A percentile compares a stretch with the other conserved stretches of the same genome.
These are phyloP conservation scores for Lagria hirta DNA, from an alignment of 2,888 invertebrate genomes.

Conservation along the genomic window DNA sequence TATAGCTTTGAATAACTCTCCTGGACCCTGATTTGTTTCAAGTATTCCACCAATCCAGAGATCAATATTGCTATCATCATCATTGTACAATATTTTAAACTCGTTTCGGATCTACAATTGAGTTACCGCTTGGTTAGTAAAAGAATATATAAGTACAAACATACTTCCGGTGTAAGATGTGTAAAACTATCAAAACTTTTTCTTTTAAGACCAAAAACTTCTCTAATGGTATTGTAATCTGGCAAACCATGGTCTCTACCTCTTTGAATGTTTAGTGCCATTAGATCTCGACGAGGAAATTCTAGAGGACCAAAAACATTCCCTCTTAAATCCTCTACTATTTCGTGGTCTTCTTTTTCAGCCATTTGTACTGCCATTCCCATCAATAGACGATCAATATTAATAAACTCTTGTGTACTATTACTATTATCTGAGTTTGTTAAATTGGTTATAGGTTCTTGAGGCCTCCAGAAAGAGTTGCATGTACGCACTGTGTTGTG, in stretches of 20 bases:
- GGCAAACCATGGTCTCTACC: slow-evolving; percentile 61
- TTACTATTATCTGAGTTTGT: slow-evolving; percentile 29
- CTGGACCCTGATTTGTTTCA: slow-evolving; percentile 57
- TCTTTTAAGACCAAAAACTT: slow-evolving; percentile 53
- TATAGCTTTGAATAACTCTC: slow-evolving; percentile 56
- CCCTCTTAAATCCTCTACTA: slow-evolving; percentile 62
- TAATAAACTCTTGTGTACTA: slow-evolving; percentile 40
- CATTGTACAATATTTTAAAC: slow-evolving; percentile 48
- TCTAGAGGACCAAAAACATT: slow-evolving; percentile 61
- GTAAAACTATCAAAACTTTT: slow-evolving; percentile 41
- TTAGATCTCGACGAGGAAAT: slow-evolving; percentile 60
- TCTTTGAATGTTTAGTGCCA: slow-evolving; percentile 62
- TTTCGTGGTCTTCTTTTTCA: slow-evolving; percentile 59
- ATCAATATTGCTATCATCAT: slow-evolving; percentile 56
- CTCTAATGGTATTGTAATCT: slow-evolving; percentile 62
- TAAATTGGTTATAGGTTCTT: slow-evolving; percentile 48
- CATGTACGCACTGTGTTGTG: slow-evolving; percentile 54
- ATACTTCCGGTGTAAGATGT: too few species aligned
- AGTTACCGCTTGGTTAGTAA: background rate
- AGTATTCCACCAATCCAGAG: slow-evolving; percentile 61
- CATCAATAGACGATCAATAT: slow-evolving; percentile 58
- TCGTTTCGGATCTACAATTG: slow-evolving; percentile 4
- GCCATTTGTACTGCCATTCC: slow-evolving; percentile 59
- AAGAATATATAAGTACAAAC: too few species aligned
- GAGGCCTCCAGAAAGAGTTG: slow-evolving; percentile 59